Base-by-base conservation (phyloP, 2,113 vertebrate species). In the Scytalopus superciliaris region DNA sequence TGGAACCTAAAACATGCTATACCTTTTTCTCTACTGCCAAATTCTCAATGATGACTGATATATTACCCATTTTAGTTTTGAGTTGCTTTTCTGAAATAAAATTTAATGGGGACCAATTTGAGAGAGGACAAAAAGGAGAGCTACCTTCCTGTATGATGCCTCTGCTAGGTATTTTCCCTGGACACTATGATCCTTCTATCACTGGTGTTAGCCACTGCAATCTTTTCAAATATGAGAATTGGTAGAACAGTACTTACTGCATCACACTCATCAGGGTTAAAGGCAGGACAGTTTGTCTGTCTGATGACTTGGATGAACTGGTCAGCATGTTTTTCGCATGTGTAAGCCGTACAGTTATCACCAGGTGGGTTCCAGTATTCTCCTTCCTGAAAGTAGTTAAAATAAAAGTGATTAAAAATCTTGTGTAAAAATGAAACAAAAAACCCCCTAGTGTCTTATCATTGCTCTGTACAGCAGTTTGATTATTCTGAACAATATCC, bases 291-390 rank as follows among this genome's bases (percentile, higher is more conserved):
- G 8, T 47, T 74, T 91, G 37, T 96, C 83, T 47, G 72, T 23
- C 13, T 52, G 16, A 95, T 27, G 14, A 98, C 95, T 84, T 79
- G 70, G 77, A 90, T 39, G 10, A 94, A 95, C 45, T 90, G 60
- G 7, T 93, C 86, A 21, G 10, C 50, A 14, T 95, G 7, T 50
- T 42, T 63, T 83, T 98, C 95, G 93, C 98, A 98, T 39, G 76
- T 62, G 39, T 98, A 91, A 28, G 25, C 83, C 55, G 89, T 96
- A 25, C 98, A 98, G 44, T 37, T 96, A 88, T 97, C 33, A 60
- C 37, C 89, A 2, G 96, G 93, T 24, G 91, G 70, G 2, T 66
- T 21, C 97, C 97, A 98, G 39, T 28, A 18, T 92, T 98, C 82
- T 30, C 97, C 98, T 25, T 88, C 96, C 98, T 98, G 91, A 80